A percentile compares a stretch with the other conserved stretches of the same genome.
phyloP scores from a whole-genome alignment of 2,113 vertebrate genomes.

The Pluvianellus socialis region DNA sequence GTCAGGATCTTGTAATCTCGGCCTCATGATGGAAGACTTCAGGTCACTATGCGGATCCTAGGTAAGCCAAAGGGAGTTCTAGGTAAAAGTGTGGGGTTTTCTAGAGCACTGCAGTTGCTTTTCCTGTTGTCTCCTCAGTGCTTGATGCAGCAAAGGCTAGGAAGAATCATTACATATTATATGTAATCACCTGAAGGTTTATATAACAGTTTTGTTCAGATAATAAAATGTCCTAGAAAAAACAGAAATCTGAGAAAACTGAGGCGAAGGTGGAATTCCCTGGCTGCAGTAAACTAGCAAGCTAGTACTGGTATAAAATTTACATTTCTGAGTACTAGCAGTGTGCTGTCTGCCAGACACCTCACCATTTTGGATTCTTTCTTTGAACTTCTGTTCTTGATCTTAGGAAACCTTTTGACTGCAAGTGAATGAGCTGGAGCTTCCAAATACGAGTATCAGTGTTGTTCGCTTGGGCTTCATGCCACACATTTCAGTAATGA shows the following conservation, averaged over 20 bases:
- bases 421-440: background rate
- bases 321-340: background rate
- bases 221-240: background rate
- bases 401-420: background rate
- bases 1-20: background rate
- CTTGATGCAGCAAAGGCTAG: background rate
- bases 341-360: background rate
- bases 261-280: background rate
- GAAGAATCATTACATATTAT: background rate
- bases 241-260: background rate
- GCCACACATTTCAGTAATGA: background rate
- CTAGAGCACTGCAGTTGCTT: background rate
- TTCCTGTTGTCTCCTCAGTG: background rate
- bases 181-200: background rate
- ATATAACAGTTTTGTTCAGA: background rate
- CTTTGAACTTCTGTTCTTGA: background rate
- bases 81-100: background rate
- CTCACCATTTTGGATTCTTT: background rate
- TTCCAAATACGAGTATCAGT: background rate
- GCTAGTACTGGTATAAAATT: background rate
- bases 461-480: background rate
- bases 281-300: background rate
- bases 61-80: background rate
- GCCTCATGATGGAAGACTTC: background rate
- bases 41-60: background rate